Conservation (phyloP, 23 tunicate genomes). For the Halocynthia roretzi region DNA sequence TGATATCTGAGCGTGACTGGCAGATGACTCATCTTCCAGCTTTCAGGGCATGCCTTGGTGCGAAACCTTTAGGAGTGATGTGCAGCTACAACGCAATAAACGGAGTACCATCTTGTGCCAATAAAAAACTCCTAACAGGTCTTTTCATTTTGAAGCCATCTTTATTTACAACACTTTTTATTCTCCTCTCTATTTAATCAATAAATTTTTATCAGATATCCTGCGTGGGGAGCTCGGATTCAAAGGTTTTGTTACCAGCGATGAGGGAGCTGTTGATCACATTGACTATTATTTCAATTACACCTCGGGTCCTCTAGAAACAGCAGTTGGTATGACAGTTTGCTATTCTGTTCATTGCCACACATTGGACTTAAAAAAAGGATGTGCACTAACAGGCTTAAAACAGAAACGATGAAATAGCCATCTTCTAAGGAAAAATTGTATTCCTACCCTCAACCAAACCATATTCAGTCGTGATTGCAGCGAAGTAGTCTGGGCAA, state of each 20-base stretch:
- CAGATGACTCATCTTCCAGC: slow-evolving; percentile 63
- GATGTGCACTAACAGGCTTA: not conserved
- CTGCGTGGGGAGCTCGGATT: slow-evolving; percentile 59
- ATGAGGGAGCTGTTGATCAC: slow-evolving; percentile 88
- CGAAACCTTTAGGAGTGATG: slow-evolving; percentile 78
- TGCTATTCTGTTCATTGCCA: not conserved
- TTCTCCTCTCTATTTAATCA: not conserved
- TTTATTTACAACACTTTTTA: not conserved
- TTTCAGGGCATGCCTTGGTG: slow-evolving; percentile 55
- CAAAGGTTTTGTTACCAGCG: slow-evolving; percentile 79
- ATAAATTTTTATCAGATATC: slow-evolving; percentile 30
- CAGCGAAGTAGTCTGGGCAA: too few species aligned
- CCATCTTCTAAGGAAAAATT: too few species aligned
- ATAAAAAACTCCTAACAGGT: slow-evolving; percentile 37
- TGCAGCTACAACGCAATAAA: slow-evolving; percentile 97
- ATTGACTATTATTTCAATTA: slow-evolving; percentile 54
- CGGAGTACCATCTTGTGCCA: slow-evolving; percentile 92
- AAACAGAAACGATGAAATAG: not conserved
- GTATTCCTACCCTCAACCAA: too few species aligned
- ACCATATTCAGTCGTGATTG: too few species aligned
- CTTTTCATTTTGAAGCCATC: not conserved
- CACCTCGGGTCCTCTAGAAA: slow-evolving; percentile 49
- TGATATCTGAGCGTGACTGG: slow-evolving; percentile 46
- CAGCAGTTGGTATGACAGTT: slow-evolving; percentile 69
- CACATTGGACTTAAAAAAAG: not conserved